Evolutionary conservation across 2,113 vertebrate genomes (phyloP), one percentile per base, ranked within the genome.

Genomic region (Callopanchax toddi): DNA sequence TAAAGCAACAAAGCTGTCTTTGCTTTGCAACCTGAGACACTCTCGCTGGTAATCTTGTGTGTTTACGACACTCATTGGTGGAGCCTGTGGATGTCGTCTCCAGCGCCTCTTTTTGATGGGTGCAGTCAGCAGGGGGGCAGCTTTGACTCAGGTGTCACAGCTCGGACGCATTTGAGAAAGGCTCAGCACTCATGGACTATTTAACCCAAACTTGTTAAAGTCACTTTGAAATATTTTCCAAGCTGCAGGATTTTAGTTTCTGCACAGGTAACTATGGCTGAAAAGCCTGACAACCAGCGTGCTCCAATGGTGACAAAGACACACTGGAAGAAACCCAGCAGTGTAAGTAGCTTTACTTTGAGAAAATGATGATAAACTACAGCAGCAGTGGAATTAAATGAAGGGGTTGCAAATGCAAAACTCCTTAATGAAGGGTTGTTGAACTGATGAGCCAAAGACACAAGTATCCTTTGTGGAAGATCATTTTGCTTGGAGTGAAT

Each of bases 321-420:
- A 20, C 74, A 55, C 54, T 83, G 86, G 84, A 87, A 13, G 55
- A 85, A 69, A 58, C 71, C 74, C 53, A 68, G n/a, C 34, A 32
- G 40, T 61, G 89, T 89, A 68, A 89, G 89, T 91, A 80, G 62
- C 46, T 75, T 74, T 46, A 46, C 32, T 72, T 69, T 18, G 29
- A 61, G 40, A 51, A 52, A 61, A 44, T 22, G 25, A 26, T 25
- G 25, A 13, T 5, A 67, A 65, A 67, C 3, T 55, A 16, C 16
- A 45, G 10, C 16, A 25, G n/a, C 46, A 37, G 15, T n/a, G 5
- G 29, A 48, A 22, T 21, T 10, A 60, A 23, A 8, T 16, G 3
- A 8, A 37, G 18, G 42, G 34, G 21, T 11, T 22, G 7, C 11
- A 2, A 51, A 34, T 34, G 37, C 18, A 16, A 61, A 45, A 52